Percentiles rank a stretch among this genome's conserved stretches.
Evolutionary conservation across 1,140 invertebrate genomes (phyloP).

Genomic region (Nasonia longicornis): DNA sequence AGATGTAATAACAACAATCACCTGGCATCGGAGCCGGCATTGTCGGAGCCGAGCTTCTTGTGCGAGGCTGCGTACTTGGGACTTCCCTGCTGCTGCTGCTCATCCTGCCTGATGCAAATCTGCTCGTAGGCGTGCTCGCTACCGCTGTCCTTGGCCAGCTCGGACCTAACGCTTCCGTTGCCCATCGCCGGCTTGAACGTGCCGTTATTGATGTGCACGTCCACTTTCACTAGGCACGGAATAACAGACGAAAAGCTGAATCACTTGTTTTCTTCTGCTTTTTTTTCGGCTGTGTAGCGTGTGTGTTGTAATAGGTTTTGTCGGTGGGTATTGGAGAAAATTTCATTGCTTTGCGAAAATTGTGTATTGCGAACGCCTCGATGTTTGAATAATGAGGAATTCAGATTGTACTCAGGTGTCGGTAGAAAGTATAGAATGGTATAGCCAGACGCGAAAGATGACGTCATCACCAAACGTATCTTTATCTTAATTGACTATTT

Average conservation of each 20-base stretch:
- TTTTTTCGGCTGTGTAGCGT: no score
- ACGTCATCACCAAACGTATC: no score
- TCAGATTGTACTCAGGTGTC: no score
- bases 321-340: no score
- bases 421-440: no score
- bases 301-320: no score
- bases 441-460: no score
- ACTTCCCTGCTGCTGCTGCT: constrained; percentile 45
- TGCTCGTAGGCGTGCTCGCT: constrained; percentile 67
- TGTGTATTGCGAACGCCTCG: no score
- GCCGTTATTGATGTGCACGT: constrained; percentile 66
- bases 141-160: constrained; percentile 60
- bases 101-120: constrained; percentile 64
- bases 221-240: constrained; percentile 66
- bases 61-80: constrained; percentile 42
- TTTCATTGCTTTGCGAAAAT: no score
- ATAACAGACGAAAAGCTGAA: constrained; percentile 15
- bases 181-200: constrained; percentile 55
- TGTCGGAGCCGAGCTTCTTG: constrained; percentile 59
- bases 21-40: constrained; percentile 56
- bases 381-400: no score
- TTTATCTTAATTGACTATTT: no score
- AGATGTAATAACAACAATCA: constrained; percentile 19
- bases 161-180: constrained; percentile 61
- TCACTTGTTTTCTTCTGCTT: no score